Base-by-base conservation (phyloP, 2,113 vertebrate species). In the Rostratula benghalensis region DNA sequence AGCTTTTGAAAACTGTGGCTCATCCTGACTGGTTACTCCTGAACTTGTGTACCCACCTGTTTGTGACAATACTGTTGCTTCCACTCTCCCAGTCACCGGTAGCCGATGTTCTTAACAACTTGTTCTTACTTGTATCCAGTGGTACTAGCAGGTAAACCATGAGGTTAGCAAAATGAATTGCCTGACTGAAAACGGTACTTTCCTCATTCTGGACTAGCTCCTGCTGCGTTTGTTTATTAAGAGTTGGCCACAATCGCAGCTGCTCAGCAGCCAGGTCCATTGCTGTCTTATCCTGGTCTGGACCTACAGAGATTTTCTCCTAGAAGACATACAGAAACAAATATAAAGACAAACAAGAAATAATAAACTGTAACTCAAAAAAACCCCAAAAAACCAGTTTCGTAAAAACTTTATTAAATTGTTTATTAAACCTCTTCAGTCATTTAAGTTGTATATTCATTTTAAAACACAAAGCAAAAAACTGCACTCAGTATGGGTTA, bases 121-220 rank as follows among this genome's bases (percentile, higher is more conserved):
- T 99, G 97, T 98, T 99, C 98, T 99, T 99, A 97, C 99, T 99
- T n/a, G 99, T 98, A 91, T 99, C 99, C 88, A 99, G 94, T 2
- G 99, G 99, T 24, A 99, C 99, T 6, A 99, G 98, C 88, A 99
- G 96, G 90, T 99, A 99, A n/a, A 99, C 99, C 99, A 99, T 99
- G 94, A 99, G 99, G 96, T 99, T 99, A 93, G 99, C 98, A 60
- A 99, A 99, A 97, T 99, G 99, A 97, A 99, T 99, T 93, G 99
- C 99, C 97, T 99, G 99, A 96, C 99, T 99, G 97, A 99, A 99
- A 91, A 99, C 99, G 0, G 99, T 99, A 95, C 99, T 99, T 95
- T 99, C 99, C 95, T 99, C 99, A 25, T 98, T 99, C 90, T 99
- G 99, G 57, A 99, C 98, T 69, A 99, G 97, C 96, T 99, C 99